Conservation (phyloP, 2,888 invertebrate species). For the Capitulum mitella region DNA sequence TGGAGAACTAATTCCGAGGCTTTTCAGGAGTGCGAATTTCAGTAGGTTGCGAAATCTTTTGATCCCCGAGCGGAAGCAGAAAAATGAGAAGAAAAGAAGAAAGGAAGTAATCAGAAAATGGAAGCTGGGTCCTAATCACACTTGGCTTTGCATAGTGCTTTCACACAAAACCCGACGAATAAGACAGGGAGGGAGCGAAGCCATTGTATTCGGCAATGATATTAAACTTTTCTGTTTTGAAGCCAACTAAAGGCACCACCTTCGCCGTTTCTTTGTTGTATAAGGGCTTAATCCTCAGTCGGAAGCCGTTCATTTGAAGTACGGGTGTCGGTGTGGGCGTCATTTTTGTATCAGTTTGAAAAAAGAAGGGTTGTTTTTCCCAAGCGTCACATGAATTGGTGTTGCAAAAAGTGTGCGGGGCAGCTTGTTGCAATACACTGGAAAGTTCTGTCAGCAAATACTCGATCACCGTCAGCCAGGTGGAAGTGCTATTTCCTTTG, state of each 20-base stretch:
- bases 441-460: no score
- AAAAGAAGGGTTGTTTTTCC: no score
- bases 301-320: not conserved
- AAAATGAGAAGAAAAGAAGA: not conserved
- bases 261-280: not conserved
- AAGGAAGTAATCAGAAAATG: not conserved
- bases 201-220: not conserved
- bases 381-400: no score
- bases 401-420: no score
- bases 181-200: not conserved
- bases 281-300: not conserved
- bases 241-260: not conserved
- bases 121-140: not conserved
- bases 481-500: no score
- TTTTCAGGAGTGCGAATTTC: not conserved
- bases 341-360: no score
- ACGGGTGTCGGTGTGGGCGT: not conserved
- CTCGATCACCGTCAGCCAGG: no score
- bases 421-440: no score
- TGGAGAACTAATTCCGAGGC: not conserved
- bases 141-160: not conserved
- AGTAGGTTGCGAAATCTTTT: not conserved
- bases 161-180: not conserved
- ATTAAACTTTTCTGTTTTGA: slow-evolving; percentile 5
- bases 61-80: not conserved